Evolutionary conservation across 2,113 vertebrate species (phyloP).

Genomic region (Mus spicilegus): DNA sequence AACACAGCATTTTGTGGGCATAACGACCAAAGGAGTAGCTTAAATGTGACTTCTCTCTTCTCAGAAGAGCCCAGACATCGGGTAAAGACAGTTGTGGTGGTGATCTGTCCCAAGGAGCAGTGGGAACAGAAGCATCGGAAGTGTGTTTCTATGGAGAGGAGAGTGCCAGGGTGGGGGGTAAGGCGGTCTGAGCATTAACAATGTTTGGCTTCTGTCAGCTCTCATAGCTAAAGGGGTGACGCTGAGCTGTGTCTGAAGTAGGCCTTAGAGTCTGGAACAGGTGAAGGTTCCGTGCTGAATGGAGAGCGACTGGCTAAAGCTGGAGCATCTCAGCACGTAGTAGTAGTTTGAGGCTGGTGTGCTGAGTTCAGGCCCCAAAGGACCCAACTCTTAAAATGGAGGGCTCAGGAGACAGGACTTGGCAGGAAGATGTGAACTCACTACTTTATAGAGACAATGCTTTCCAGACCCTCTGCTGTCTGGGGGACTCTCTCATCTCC

Average conservation of each 20-base stretch:
- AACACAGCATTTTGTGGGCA: not conserved
- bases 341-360: not conserved
- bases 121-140: not conserved
- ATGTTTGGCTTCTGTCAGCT: not conserved
- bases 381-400: not conserved
- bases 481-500: not conserved
- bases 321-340: not conserved
- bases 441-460: not conserved
- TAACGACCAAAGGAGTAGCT: not conserved
- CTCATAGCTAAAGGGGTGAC: not conserved
- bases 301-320: not conserved
- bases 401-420: not conserved
- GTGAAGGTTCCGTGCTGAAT: not conserved
- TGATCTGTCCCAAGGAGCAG: not conserved
- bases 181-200: not conserved
- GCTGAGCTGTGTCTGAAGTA: not conserved
- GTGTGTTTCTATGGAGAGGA: not conserved
- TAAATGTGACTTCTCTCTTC: not conserved
- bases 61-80: not conserved
- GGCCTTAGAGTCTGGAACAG: not conserved
- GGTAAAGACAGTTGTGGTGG: not conserved
- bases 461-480: not conserved
- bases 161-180: not conserved
- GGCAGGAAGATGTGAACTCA: not conserved
- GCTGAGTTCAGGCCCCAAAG: not conserved